These are phyloP conservation scores for Erythrocercus mccallii DNA, from an alignment of 2,113 vertebrate species.

Conservation along the genomic window DNA sequence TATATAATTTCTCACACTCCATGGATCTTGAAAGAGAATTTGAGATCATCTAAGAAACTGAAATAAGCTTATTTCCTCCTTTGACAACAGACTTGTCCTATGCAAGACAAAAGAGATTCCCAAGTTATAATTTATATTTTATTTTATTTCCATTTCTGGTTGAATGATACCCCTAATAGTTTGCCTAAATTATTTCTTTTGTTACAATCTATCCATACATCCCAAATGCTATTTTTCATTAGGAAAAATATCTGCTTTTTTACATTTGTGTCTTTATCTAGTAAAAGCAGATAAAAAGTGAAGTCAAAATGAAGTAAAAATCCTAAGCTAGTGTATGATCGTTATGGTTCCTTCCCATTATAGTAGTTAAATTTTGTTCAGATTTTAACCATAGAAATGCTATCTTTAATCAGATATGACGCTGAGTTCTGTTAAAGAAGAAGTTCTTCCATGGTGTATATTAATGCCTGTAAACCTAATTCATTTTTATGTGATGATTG, in stretches of 20 bases:
- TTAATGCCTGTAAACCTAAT: background rate
- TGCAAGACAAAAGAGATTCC: background rate
- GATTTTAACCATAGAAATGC: background rate
- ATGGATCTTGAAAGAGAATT: background rate
- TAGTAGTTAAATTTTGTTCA: background rate
- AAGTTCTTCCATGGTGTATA: background rate
- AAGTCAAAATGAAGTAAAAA: background rate
- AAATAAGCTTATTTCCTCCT: background rate
- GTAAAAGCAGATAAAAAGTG: background rate
- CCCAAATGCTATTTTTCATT: background rate
- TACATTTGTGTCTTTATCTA: background rate
- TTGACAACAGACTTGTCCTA: background rate
- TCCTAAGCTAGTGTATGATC: background rate
- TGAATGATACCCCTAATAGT: background rate
- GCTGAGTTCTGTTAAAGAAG: background rate
- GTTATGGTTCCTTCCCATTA: background rate
- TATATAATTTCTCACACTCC: background rate
- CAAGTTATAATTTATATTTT: background rate
- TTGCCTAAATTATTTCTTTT: background rate
- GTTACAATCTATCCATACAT: background rate
- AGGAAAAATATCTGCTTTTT: background rate
- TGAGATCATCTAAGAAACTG: background rate
- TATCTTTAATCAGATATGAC: background rate
- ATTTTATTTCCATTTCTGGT: background rate
- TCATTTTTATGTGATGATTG: background rate